Evolutionary conservation across 2,113 vertebrate genomes (phyloP), one percentile per base, ranked within the genome.

Genomic region (Crotalus helleri): DNA sequence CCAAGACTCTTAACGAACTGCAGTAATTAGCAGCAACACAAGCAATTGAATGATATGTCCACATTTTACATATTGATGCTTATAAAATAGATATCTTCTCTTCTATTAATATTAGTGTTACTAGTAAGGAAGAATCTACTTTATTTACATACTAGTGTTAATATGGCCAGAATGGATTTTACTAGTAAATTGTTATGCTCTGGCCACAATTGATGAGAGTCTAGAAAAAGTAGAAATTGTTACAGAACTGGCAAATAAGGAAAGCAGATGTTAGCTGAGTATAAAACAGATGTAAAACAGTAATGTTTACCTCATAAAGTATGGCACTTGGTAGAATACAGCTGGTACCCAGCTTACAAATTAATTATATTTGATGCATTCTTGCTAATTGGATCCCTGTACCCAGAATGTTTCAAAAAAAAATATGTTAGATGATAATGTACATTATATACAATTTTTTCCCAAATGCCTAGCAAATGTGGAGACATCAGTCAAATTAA

Each of bases 291-390:
- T 98, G 98, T 97, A 97, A 97, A 97, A 95, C 96, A 95, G 96
- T 94, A 94, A 95, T 97, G 96, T 97, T 98, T 98, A 96, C 97
- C 96, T 98, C 97, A 94, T 97, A 97, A 98, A 97, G 95, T 96
- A 96, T 91, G 97, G 97, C 97, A 97, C 98, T 97, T 97, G 97
- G 96, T 95, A 97, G 97, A 95, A 93, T 97, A 96, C 98, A 98
- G 97, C 98, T 98, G 98, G 96, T 97, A 94, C 96, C 95, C 95
- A 91, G 96, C 97, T 97, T 97, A 94, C 97, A 96, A 96, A 98
- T 98, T 98, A 97, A 97, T 98, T 97, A 97, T 93, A 97, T 98
- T 97, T 97, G 96, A 97, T 97, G 98, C 97, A 95, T 97, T 96
- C 97, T 97, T 95, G 96, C 97, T 97, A 96, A 97, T 98, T 97